These are phyloP conservation scores for Hipposideros armiger DNA, from an alignment of 2,113 vertebrate genomes.

Conservation along the genomic window DNA sequence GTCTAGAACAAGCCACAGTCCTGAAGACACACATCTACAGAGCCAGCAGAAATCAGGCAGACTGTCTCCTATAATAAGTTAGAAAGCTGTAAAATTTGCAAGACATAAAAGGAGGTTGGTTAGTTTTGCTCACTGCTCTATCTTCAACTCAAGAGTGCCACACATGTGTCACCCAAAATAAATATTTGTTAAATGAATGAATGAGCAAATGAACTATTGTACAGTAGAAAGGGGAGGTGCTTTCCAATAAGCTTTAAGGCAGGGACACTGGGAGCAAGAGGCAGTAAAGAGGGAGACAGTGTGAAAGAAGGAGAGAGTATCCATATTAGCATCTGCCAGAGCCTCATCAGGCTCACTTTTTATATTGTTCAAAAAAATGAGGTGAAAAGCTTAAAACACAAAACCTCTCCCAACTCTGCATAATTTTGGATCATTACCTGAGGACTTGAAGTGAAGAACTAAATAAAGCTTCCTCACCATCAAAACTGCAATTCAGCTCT, in stretches of 20 bases:
- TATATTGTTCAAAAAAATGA: background rate
- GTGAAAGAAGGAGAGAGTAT: background rate
- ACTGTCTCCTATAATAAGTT: background rate
- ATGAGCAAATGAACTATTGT: background rate
- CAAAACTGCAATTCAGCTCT: background rate
- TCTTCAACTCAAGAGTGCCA: background rate
- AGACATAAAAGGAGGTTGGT: background rate
- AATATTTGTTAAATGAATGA: constrained; percentile 4
- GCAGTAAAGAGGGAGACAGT: background rate
- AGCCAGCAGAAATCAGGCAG: background rate
- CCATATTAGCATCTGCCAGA: background rate
- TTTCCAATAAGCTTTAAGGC: constrained; percentile 35
- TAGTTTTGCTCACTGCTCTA: background rate
- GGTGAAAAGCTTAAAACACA: background rate
- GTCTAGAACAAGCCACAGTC: background rate
- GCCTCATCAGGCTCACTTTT: background rate
- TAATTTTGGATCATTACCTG: background rate
- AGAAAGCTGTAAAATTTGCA: background rate
- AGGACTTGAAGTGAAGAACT: background rate
- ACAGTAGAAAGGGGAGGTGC: background rate
- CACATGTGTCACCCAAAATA: background rate
- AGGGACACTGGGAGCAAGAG: background rate
- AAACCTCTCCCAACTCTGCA: background rate
- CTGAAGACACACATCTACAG: constrained; percentile 7
- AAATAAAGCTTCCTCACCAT: background rate